Base-by-base conservation (phyloP, 2,888 invertebrate genomes). In the Sabatieria punctata region DNA sequence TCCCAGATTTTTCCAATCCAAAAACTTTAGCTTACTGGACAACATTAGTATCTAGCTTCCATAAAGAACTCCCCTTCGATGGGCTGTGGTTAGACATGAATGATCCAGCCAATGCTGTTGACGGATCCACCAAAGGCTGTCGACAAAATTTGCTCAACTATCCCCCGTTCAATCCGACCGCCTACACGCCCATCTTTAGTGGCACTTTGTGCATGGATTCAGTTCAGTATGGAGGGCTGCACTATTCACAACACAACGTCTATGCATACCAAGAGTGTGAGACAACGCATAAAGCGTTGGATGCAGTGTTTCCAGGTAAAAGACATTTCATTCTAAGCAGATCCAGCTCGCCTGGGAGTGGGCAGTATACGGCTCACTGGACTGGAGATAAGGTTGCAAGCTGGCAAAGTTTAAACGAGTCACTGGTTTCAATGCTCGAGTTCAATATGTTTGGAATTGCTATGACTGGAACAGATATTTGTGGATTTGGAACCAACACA, bases 11-110 rank as follows among this genome's bases (percentile, higher is more conserved):
- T 64, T 80, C 80, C 1, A 76, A 84, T 64, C 79, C 80, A 0
- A 75, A 75, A 45, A 73, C 78, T 0, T 72, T 75, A 0, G 68
- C 73, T 8, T 85, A 82, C 63, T 84, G 82, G 78, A 69, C 74
- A n/a, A 72, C 74, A 48, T 79, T 81, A 77, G 68, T 84, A 61
- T 63, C 68, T 1, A 64, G 72, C 15, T 74, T 80, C 61, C 77
- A 51, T 6, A 36, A 55, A 19, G 51, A 49, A 43, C 68, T 83
- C 43, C 67, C 73, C 3, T 80, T 76, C 57, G 84, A 85, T 59
- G 84, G 83, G 8, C 77, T 78, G 36, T 85, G 85, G 85, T 79
- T 84, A 55, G 80, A 84, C 57, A 84, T 84, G 84, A 84, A 84
- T 67, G 84, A 84, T 61, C 82, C 82, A 0, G 79, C 81, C 0